Base-by-base conservation (phyloP, 2,888 invertebrate species). In the Autographa pulchrina region DNA sequence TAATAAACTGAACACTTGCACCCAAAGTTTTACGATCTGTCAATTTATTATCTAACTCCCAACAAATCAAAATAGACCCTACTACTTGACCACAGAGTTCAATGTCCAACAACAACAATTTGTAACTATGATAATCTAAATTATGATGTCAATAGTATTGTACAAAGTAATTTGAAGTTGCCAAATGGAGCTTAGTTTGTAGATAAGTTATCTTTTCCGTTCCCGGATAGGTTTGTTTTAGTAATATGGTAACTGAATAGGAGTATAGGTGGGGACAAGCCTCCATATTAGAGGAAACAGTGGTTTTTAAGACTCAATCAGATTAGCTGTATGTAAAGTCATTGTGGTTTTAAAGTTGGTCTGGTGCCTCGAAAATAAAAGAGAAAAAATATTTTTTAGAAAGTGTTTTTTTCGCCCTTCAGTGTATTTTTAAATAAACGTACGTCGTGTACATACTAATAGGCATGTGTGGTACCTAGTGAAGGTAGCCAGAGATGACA, bases 121-220 rank as follows among this genome's bases (percentile, higher is more conserved):
- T 63, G 54, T 38, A 74, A 68, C 69, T 75, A 86, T 87, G 84
- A 88, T 89, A 88, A 90, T 89, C 86, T 85, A 89, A 91, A 92
- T 92, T 91, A 92, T 87, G 88, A 90, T 90, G 91, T 92, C 91
- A 89, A 91, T 89, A 85, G 60, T 66, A 77, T 70, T 75, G 74
- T 72, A 65, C 61, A 31, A 70, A 74, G 72, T 81, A 75, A 84
- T 84, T 83, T 77, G 68, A 64, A 60, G 64, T 81, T 85, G 73
- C 80, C 81, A 82, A 84, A 81, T 69, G 66, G 62, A 75, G 79
- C 80, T 81, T 75, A 70, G 61, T 62, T 54, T 32, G 14, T 11
- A 68, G 83, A 81, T 83, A 82, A 81, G 71, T 75, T 80, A 81
- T 81, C 81, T 67, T 35, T 61, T 62, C 60, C 74, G 77, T 61